These are phyloP conservation scores for Mythimna loreyi DNA, from an alignment of 2,888 invertebrate species.

Conservation along the genomic window DNA sequence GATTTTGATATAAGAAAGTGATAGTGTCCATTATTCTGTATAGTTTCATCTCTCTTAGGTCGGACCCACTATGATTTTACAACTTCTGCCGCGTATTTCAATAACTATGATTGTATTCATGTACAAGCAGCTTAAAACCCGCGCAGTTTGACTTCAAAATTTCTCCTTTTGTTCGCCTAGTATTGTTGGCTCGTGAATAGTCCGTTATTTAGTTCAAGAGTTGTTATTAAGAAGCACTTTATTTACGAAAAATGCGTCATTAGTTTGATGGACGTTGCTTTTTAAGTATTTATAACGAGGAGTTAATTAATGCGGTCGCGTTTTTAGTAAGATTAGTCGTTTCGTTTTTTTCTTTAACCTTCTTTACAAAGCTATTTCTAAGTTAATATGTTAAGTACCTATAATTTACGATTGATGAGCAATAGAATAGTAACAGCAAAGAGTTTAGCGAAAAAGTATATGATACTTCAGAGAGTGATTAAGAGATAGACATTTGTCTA, in stretches of 20 bases:
- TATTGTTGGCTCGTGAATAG: constrained; percentile 42
- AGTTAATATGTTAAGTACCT: neutral
- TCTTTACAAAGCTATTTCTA: neutral
- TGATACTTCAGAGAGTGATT: too few species aligned
- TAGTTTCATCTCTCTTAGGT: neutral
- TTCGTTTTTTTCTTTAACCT: neutral
- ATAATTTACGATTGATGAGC: too few species aligned
- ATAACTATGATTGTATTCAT: neutral
- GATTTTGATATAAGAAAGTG: neutral
- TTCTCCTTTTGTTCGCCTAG: constrained; percentile 35
- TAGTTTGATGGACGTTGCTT: constrained; percentile 25
- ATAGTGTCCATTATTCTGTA: too few species aligned
- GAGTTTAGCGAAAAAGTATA: too few species aligned
- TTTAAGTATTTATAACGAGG: constrained; percentile 25
- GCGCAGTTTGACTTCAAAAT: constrained; percentile 23
- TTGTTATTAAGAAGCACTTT: constrained; percentile 41
- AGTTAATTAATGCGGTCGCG: constrained; percentile 10
- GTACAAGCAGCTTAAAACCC: neutral
- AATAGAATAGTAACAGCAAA: too few species aligned
- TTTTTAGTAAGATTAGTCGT: constrained; percentile 5
- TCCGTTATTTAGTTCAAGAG: constrained; percentile 36
- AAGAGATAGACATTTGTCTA: too few species aligned
- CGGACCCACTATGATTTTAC: neutral
- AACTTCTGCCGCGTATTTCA: neutral
- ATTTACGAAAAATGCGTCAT: constrained; percentile 38